Evolutionary conservation across 2,113 vertebrate genomes (phyloP), one percentile per base, ranked within the genome.

Genomic region (Zosterops lateralis): DNA sequence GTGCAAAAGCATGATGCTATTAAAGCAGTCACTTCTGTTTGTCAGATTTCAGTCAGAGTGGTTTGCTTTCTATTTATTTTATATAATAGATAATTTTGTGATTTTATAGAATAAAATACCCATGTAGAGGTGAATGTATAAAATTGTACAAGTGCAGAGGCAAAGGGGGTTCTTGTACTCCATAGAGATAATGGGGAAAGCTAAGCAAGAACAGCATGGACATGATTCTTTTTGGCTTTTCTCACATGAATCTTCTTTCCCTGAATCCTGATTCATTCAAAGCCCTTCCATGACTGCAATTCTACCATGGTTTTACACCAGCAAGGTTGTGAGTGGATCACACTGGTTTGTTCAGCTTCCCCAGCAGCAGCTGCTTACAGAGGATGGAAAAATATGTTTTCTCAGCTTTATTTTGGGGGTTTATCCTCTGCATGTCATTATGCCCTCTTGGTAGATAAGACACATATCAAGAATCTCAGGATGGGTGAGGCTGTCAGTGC

Each of bases 1-100:
- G 97, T 97, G 97, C 96, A 97, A 97, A 98, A 95, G 42, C 44
- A 75, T 62, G 84, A 64, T 88, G 40, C 48, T 54, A 10, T 79
- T 92, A 91, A 70, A 87, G 70, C 53, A 94, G 54, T 53, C 65
- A 53, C 68, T 83, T 84, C 67, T 71, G 40, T 44, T n/a, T 71
- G 60, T 86, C 57, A 73, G 44, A 51, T 92, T 90, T 89, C 71
- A 87, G 58, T 78, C 56, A 9, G 8, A 36, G 65, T 57, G 24
- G 15, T 45, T 73, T 62, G 38, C 6, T 65, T 61, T 84, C 76
- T 90, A 7, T 67, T 19, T 53, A 31, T 56, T 58, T 48, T 31
- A 19, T 42, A 26, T 14, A 17, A 29, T 20, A 32, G 8, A 22
- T 32, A 14, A 48, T 9, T 10, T 32, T 31, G 14, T 56, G 60